Evolutionary conservation across 2,888 invertebrate species (phyloP).

Genomic region (Orchesellides sinensis): DNA sequence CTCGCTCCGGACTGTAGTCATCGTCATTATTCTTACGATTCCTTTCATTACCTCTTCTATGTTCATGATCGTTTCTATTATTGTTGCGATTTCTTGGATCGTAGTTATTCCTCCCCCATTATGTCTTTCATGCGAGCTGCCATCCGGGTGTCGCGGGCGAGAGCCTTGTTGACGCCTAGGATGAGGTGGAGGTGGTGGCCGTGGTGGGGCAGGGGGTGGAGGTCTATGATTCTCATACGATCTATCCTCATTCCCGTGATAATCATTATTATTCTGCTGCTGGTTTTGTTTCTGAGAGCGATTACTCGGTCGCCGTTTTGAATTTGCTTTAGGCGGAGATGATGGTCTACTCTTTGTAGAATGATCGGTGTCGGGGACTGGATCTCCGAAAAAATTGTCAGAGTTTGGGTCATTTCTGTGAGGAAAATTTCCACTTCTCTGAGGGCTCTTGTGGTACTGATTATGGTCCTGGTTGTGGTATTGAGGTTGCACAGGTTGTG

Average conservation of each 20-base stretch:
- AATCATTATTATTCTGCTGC: constrained; percentile 49
- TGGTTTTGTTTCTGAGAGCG: constrained; percentile 7
- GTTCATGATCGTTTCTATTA: not conserved
- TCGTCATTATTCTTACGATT: constrained; percentile 8
- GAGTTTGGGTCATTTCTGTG: constrained; percentile 69
- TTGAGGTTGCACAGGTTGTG: not conserved
- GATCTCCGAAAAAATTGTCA: constrained; percentile 71
- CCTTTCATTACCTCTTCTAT: not conserved
- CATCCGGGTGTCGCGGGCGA: not conserved
- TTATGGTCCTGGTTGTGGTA: constrained; percentile 13
- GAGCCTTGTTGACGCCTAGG: not conserved
- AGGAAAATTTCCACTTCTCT: constrained; percentile 36
- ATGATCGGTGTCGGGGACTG: constrained; percentile 42
- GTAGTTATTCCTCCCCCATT: constrained; percentile 13
- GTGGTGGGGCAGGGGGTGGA: constrained; percentile 32
- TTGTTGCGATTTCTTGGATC: constrained; percentile 10
- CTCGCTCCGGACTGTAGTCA: constrained; percentile 28
- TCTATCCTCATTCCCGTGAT: constrained; percentile 58
- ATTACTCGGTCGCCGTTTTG: not conserved
- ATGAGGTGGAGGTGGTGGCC: constrained; percentile 31
- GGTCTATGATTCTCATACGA: constrained; percentile 32
- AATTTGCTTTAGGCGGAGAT: not conserved
- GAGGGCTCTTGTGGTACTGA: constrained; percentile 5
- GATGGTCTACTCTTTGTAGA: not conserved
- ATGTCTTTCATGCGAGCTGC: not conserved